phyloP scores from a whole-genome alignment of 2,888 invertebrate species.

The Zhuqinia jingwanae region DNA sequence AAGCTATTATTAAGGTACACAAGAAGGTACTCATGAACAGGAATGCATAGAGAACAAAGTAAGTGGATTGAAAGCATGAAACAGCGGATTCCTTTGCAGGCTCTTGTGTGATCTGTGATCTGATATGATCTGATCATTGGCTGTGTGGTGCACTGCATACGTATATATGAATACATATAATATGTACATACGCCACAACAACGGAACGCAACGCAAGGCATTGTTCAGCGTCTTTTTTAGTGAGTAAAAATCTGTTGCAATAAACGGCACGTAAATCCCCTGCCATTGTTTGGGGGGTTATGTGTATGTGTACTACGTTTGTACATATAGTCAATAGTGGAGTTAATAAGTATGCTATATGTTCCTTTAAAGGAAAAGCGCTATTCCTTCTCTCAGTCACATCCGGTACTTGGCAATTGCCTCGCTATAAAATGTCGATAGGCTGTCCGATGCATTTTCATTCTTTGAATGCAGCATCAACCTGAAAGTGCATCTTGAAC shows the following conservation, averaged over 20 bases:
- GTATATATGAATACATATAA: neutral
- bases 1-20: neutral
- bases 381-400: conserved; percentile 44
- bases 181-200: neutral
- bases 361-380: conserved; percentile 40
- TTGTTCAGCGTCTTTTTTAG: neutral
- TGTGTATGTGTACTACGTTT: neutral
- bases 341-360: neutral
- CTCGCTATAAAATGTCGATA: conserved; percentile 64
- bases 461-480: conserved; percentile 54
- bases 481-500: conserved; percentile 48
- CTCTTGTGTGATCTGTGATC: neutral
- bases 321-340: neutral
- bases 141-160: neutral
- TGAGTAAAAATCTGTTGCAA: neutral
- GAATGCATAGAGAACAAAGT: neutral
- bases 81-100: conserved; percentile 33
- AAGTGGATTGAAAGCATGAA: conserved; percentile 19
- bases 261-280: too few relatives aligned
- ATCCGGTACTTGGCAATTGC: conserved; percentile 71
- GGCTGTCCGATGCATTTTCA: conserved; percentile 54
- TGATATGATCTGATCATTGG: conserved; percentile 21
- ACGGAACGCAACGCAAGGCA: neutral
- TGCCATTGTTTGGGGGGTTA: neutral
- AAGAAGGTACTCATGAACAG: neutral